Evolutionary conservation across 2,888 invertebrate genomes (phyloP), one percentile per base, ranked within the genome.

Genomic region (Catotricha subobsoleta): DNA sequence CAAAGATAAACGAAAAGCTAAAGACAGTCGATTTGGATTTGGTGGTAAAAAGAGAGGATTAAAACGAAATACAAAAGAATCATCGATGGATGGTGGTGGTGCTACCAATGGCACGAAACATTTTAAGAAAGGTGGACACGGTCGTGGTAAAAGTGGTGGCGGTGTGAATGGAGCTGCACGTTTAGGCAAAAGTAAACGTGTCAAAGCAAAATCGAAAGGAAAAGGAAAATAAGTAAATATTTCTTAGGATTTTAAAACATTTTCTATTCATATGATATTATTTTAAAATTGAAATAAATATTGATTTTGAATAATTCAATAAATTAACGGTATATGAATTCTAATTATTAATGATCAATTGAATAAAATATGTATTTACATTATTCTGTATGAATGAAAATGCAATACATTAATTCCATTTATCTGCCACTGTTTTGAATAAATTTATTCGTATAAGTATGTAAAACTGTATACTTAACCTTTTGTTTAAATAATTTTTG

Each of bases 41-140:
- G 95, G 97, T 25, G 95, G 95, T 1, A 90, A 88, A 58, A 97
- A 97, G 66, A 80, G 81, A 54, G 82, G 91, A 0, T 69, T 72
- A 0, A 97, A 97, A 59, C 64, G 72, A 35, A 97, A 97, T 55
- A 88, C 87, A 0, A 77, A 74, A 48, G 75, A 82, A 1, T 91
- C 90, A 48, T 67, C 77, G 1, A 72, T 71, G 25, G 74, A 77
- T 54, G 68, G 76, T 52, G 68, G 76, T 52, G 72, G 72, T 13
- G 76, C 75, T 1, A 66, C 65, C 36, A 63, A 64, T 8, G 29
- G 36, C 18, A 31, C 36, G 9, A 34, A 28, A 34, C 8, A 28
- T 21, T 27, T 27, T 25, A 42, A 29, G 18, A 46, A 40, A 27
- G 43, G 42, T 28, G 57, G 36, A 9, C n/a, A n/a, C n/a, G 39